Conservation (phyloP, 2,797 vertebrate genomes). For the Strix occidentalis region DNA sequence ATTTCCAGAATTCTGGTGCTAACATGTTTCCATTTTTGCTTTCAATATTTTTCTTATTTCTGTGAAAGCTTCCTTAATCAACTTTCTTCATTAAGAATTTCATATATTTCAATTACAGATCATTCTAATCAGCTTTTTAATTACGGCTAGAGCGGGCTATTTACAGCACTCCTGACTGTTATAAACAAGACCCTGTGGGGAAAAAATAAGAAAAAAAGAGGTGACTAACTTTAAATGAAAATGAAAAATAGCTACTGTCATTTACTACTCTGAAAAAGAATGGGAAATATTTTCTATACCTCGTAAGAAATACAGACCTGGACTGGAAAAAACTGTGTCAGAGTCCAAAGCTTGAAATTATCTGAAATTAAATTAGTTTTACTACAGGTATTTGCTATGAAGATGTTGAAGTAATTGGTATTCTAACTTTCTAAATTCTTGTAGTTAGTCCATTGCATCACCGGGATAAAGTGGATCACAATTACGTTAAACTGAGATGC, state of each 20-base stretch:
- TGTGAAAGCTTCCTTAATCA: background rate
- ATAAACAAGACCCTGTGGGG: background rate
- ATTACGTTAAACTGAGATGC: background rate
- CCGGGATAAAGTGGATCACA: background rate
- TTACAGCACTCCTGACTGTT: background rate
- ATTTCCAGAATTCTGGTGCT: background rate
- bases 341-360: background rate
- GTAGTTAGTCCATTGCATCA: background rate
- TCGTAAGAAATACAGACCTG: background rate
- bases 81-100: background rate
- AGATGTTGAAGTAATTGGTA: background rate
- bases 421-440: background rate
- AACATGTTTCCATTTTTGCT: background rate
- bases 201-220: background rate
- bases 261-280: background rate
- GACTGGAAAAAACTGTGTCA: background rate
- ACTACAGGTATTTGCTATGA: background rate
- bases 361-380: background rate
- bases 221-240: background rate
- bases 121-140: slow-evolving; percentile 9
- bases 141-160: background rate
- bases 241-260: background rate
- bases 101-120: background rate
- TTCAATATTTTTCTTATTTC: background rate
- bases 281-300: background rate